phyloP scores from a whole-genome alignment of 2,113 vertebrate genomes.

The Empidonax traillii region DNA sequence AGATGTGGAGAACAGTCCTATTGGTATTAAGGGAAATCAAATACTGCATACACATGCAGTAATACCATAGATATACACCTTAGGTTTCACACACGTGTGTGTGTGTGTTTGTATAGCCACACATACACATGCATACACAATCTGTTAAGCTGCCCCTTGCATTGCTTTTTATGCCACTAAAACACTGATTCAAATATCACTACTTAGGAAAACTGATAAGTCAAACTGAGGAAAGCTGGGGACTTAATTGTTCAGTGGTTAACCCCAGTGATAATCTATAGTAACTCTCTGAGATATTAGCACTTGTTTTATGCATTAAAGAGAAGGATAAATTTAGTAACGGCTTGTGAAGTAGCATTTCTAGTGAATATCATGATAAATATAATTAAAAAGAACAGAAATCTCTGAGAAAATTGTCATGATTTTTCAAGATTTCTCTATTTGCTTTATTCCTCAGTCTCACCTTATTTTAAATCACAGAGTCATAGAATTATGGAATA shows the following conservation, averaged over 20 bases:
- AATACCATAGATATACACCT: neutral
- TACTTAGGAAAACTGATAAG: neutral
- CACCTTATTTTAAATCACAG: neutral
- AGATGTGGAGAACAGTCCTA: neutral
- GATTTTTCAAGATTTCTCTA: neutral
- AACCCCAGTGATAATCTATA: neutral
- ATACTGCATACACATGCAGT: neutral
- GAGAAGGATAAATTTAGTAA: neutral
- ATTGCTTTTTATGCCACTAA: neutral
- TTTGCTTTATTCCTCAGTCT: neutral
- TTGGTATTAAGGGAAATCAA: neutral
- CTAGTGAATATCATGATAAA: neutral
- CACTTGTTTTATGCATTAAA: neutral
- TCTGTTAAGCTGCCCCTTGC: neutral
- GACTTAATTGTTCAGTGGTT: neutral
- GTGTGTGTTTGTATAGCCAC: rapidly evolving
- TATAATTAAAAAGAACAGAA: neutral
- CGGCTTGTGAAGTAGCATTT: neutral
- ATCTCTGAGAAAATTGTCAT: neutral
- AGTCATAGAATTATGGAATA: neutral
- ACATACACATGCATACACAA: rapidly evolving
- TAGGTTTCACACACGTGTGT: neutral
- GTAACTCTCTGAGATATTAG: neutral
- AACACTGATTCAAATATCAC: neutral
- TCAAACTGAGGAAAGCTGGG: neutral